Conservation (phyloP, 2,888 invertebrate species). For the Agrilus cyanescens region DNA sequence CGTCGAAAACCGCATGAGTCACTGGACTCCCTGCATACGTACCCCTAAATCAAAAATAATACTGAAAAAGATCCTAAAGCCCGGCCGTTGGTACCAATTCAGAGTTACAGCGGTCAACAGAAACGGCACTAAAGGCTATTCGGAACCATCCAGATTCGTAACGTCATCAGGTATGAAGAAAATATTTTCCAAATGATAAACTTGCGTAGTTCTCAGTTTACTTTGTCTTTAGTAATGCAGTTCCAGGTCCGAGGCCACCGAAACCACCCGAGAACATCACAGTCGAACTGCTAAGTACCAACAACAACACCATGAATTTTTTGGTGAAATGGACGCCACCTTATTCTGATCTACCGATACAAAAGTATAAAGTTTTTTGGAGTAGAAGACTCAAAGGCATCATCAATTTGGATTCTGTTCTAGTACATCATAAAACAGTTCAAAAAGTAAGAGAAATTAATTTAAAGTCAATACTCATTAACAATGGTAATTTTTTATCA, state of each 20-base stretch:
- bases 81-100: conserved; percentile 69
- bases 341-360: conserved; percentile 57
- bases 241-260: conserved; percentile 47
- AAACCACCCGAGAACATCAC: conserved; percentile 49
- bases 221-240: neutral
- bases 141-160: conserved; percentile 49
- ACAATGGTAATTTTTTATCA: no score
- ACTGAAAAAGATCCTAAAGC: conserved; percentile 45
- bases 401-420: conserved; percentile 47
- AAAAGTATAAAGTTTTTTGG: conserved; percentile 64
- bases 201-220: no score
- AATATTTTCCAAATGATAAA: conserved; percentile 1
- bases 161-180: conserved; percentile 35
- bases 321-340: conserved; percentile 59
- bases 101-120: conserved; percentile 64
- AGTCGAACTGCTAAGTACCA: conserved; percentile 36
- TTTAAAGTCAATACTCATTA: neutral
- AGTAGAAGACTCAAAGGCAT: conserved; percentile 53
- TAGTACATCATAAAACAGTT: conserved; percentile 51
- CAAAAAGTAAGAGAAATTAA: conserved; percentile 38
- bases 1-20: conserved; percentile 48
- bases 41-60: conserved; percentile 42
- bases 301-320: conserved; percentile 42
- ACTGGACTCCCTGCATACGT: conserved; percentile 48
- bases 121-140: conserved; percentile 61